Evolutionary conservation across 2,888 invertebrate species (phyloP), one percentile per base, ranked within the genome.

Genomic region (Drosophila cognata): DNA sequence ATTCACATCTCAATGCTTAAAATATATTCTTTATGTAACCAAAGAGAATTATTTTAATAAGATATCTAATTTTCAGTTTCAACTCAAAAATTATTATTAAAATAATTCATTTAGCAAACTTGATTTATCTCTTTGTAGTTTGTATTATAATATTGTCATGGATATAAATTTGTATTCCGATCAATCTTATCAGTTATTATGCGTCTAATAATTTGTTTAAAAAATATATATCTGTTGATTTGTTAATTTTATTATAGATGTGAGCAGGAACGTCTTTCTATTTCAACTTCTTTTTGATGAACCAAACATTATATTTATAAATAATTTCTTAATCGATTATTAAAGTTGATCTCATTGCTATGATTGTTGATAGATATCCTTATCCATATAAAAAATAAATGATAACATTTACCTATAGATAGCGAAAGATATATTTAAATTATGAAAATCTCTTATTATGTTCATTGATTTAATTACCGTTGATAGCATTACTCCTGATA

Each of bases 361-460:
- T 2, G 4, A 41, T n/a, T 10, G 11, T 4, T 33, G 0, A 11
- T 11, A 11, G 4, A 11, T 0, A 11, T 33, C 16, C 16, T 36
- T 36, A 18, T 18, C 3, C 16, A 16, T 21, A 3, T 43, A 21
- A 21, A 13, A 13, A 43, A 21, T 6, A 11, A 43, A 13, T 6
- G 21, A 13, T 6, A 4, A 16, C 6, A 16, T 3, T 16, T 3
- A 46, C 4, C 21, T 46, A 0, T 21, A 46, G 4, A 46, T 21
- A 7, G 7, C 21, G 7, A 7, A 25, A 18, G 16, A 25, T 0
- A 52, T 21, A 35, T 46, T n/a, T 13, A 11, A 31, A n/a, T 38
- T 46, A 7, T 25, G 18, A n/a, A 58, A 43, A 46, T 33, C 7
- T 1, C 1, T 46, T 7, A 10, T 2, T 25, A 4, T 2, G 4